Evolutionary conservation across 2,113 vertebrate genomes (phyloP).

Genomic region (Sorex fumeus): DNA sequence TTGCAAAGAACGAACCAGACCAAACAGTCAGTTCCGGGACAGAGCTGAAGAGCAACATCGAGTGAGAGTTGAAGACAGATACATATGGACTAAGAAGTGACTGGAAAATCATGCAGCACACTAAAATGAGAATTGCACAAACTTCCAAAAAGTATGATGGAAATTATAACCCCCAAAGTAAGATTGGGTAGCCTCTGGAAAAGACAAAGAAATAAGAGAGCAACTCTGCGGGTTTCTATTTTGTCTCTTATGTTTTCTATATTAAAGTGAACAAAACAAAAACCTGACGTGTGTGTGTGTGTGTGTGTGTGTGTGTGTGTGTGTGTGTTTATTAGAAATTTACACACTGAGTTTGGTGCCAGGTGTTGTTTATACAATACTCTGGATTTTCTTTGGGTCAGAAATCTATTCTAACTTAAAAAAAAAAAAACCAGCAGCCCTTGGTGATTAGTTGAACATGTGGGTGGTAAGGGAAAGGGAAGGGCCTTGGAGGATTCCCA

Average conservation of each 20-base stretch:
- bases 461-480: constrained; percentile 59
- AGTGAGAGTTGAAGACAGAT: background rate
- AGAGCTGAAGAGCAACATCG: background rate
- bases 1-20: background rate
- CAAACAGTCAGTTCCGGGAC: background rate
- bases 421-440: constrained; percentile 36
- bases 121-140: background rate
- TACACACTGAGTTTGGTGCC: background rate
- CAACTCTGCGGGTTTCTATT: background rate
- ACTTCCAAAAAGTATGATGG: background rate
- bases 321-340: background rate
- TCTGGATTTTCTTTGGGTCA: constrained; percentile 54
- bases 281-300: background rate
- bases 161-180: background rate
- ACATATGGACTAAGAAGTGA: background rate
- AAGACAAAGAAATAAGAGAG: background rate
- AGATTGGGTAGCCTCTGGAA: background rate
- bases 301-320: background rate
- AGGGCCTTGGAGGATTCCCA: constrained; percentile 36
- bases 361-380: background rate
- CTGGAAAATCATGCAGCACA: background rate
- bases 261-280: background rate
- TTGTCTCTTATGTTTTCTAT: background rate
- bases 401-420: background rate
- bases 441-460: constrained; percentile 59